Conservation (phyloP, 2,113 vertebrate genomes). For the Pygoscelis antarcticus region DNA sequence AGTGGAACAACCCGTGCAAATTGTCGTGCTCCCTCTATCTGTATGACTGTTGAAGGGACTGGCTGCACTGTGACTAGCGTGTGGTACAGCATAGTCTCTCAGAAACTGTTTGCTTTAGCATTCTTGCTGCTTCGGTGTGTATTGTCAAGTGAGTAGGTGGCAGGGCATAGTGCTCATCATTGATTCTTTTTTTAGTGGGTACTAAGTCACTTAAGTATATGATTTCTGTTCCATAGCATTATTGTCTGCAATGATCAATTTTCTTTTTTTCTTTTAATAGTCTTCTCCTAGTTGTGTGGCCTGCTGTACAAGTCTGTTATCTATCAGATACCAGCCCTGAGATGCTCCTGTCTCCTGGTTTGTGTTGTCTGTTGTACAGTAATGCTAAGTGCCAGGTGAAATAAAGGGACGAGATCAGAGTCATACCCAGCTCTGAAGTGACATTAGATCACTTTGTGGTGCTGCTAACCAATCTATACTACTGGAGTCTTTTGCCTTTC, state of each 20-base stretch:
- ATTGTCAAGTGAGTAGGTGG: not conserved
- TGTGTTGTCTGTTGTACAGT: not conserved
- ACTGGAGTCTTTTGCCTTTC: not conserved
- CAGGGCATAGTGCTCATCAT: not conserved
- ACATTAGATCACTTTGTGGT: not conserved
- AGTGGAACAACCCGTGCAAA: not conserved
- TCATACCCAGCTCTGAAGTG: not conserved
- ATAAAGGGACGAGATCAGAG: not conserved
- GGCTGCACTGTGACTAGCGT: accelerated
- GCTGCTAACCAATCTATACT: not conserved
- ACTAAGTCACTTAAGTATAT: not conserved
- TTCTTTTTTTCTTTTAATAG: not conserved
- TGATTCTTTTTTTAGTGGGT: not conserved
- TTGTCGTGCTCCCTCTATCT: accelerated
- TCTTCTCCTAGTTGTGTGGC: not conserved
- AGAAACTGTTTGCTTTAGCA: not conserved
- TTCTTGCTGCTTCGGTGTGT: not conserved
- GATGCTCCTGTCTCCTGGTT: not conserved
- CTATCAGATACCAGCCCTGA: not conserved
- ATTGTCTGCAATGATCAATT: not conserved
- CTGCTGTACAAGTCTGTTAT: not conserved
- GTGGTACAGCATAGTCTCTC: not conserved
- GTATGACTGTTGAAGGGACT: not conserved
- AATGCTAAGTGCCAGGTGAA: not conserved
- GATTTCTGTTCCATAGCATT: not conserved